Percentiles rank a stretch among this genome's conserved stretches.
These are phyloP conservation scores for Aplysia californica DNA, from an alignment of 1,140 invertebrate species.

Conservation along the genomic window DNA sequence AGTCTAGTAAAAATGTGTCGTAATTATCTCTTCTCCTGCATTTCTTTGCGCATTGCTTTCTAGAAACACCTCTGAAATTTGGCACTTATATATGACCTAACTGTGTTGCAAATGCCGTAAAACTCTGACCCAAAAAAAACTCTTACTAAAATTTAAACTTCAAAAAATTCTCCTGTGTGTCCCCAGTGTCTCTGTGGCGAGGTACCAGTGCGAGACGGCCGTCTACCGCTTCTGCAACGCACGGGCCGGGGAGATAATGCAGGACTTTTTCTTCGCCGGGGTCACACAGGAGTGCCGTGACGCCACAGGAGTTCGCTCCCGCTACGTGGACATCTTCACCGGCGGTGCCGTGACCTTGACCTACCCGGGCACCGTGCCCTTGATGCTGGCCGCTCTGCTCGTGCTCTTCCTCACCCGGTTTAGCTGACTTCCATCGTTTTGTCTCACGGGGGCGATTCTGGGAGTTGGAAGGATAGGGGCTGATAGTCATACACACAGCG, in stretches of 20 bases:
- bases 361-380: neutral
- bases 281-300: constrained; percentile 33
- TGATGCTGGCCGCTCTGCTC: neutral
- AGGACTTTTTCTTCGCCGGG: constrained; percentile 39
- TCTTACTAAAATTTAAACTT: neutral
- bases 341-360: neutral
- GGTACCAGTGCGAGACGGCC: constrained; percentile 42
- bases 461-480: too few species aligned
- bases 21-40: too few species aligned
- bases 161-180: neutral
- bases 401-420: neutral
- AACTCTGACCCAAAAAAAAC: too few species aligned
- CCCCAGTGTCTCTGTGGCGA: constrained; percentile 36
- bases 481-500: too few species aligned
- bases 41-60: neutral
- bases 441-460: too few species aligned
- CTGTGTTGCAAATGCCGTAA: too few species aligned
- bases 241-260: constrained; percentile 36
- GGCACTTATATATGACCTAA: neutral
- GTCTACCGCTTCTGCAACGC: constrained; percentile 36
- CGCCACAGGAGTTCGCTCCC: constrained; percentile 32
- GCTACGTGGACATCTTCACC: constrained; percentile 13
- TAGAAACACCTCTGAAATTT: neutral
- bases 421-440: neutral
- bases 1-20: too few species aligned